Evolutionary conservation across 1,140 invertebrate genomes (phyloP).

Genomic region (Oryctes rhinoceros): DNA sequence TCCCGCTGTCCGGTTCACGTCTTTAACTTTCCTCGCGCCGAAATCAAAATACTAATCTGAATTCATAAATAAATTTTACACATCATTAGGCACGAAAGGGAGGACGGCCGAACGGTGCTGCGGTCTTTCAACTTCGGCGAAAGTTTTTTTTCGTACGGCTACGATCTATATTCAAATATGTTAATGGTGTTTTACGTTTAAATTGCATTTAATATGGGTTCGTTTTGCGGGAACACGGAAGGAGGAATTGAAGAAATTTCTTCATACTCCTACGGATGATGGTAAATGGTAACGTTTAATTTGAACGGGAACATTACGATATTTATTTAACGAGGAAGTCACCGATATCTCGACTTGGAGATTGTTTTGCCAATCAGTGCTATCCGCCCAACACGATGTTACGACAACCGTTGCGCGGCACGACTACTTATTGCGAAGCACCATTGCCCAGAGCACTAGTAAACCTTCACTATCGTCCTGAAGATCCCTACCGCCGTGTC

Average conservation of each 20-base stretch:
- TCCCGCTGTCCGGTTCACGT: slow-evolving; percentile 2
- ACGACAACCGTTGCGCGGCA: too few species aligned
- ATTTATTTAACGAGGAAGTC: not conserved
- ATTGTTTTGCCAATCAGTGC: too few species aligned
- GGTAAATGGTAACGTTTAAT: not conserved
- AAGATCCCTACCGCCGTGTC: too few species aligned
- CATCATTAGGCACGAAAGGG: slow-evolving; percentile 27
- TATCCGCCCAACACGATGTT: too few species aligned
- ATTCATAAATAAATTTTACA: slow-evolving; percentile 37
- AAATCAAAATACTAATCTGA: slow-evolving; percentile 34
- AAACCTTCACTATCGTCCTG: too few species aligned
- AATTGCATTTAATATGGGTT: slow-evolving; percentile 23
- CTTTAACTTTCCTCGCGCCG: slow-evolving; percentile 5
- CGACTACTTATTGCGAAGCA: too few species aligned
- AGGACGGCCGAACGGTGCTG: not conserved
- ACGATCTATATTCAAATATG: slow-evolving; percentile 33
- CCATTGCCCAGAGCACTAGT: too few species aligned
- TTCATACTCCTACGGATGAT: not conserved
- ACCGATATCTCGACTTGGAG: too few species aligned
- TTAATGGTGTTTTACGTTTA: slow-evolving; percentile 34
- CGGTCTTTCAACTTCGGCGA: slow-evolving; percentile 11
- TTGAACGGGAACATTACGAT: not conserved
- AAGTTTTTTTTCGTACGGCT: slow-evolving; percentile 1
- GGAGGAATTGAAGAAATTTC: not conserved
- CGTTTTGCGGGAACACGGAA: not conserved